These are phyloP conservation scores for Bubo blakistoni DNA, from an alignment of 2,113 vertebrate species.

Conservation along the genomic window DNA sequence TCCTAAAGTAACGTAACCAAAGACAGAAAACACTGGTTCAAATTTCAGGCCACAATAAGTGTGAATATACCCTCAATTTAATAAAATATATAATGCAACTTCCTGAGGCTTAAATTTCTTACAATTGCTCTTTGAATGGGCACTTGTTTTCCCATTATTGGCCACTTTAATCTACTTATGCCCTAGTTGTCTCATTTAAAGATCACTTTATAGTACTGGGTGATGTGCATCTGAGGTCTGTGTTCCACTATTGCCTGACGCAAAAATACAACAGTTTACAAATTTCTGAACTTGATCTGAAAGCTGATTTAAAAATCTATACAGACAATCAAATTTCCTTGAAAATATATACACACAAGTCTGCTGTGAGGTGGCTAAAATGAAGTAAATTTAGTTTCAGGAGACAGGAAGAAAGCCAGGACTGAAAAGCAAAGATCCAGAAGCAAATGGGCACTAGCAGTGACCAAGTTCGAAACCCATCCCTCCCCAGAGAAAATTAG, in stretches of 20 bases:
- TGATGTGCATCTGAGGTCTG: constrained; percentile 76
- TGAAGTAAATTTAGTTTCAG: constrained; percentile 87
- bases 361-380: constrained; percentile 89
- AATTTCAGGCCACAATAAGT: constrained; percentile 89
- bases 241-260: constrained; percentile 71
- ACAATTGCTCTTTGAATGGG: constrained; percentile 84
- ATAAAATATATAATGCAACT: constrained; percentile 96
- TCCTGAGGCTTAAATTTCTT: constrained; percentile 93
- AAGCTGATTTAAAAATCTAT: constrained; percentile 92
- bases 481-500: constrained; percentile 81
- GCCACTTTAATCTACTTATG: constrained; percentile 90
- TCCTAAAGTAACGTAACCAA: constrained; percentile 90
- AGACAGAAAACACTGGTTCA: constrained; percentile 93
- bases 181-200: constrained; percentile 81
- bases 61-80: constrained; percentile 97
- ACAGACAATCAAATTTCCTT: constrained; percentile 86
- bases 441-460: constrained; percentile 79
- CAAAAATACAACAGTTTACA: constrained; percentile 90
- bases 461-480: constrained; percentile 82
- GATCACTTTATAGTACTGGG: constrained; percentile 79
- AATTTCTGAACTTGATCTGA: constrained; percentile 89
- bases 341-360: constrained; percentile 93
- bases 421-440: constrained; percentile 78
- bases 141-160: constrained; percentile 91
- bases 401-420: constrained; percentile 86